Evolutionary conservation across 2,888 invertebrate genomes (phyloP), one percentile per base, ranked within the genome.

Genomic region (Falcaria lacertinaria): DNA sequence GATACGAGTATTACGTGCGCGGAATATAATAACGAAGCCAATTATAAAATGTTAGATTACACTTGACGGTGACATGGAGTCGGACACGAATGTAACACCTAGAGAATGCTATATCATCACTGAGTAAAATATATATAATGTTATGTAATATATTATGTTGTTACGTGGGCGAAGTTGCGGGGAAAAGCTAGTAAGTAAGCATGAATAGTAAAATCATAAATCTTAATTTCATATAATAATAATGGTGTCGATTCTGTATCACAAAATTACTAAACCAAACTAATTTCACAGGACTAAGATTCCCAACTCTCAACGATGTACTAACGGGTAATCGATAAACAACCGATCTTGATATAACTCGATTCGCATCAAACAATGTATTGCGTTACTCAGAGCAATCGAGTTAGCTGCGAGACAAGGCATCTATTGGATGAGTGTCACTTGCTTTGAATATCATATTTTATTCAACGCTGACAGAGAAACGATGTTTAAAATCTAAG

Each of bases 401-500:
- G 45, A 33, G n/a, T 37, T 19, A 6, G 37, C 39, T 46, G 43
- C 43, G 47, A 39, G 42, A 33, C 44, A 47, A 35, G 34, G 51
- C 38, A 41, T 60, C 45, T 59, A 53, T 59, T 61, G 44, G 55
- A 55, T 61, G 49, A 58, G 52, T 46, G 60, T 60, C 60, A 50
- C 45, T 51, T 52, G 39, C 39, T 19, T 39, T 25, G 38, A 36
- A 44, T 50, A 51, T 54, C 50, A 50, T 38, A 52, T 58, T 58
- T 58, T 57, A 58, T 50, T 39, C 42, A 37, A 41, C 25, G 17
- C 17, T 17, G 16, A 1, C 14, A 8, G 7, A 8, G 11, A 15
- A n/a, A 15, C 2, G 17, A 16, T 19, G 6, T 6, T 19, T 19
- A 28, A n/a, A n/a, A n/a, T n/a, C n/a, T n/a, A n/a, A n/a, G n/a